These are phyloP conservation scores for Drepanosiphum platanoidis DNA, from an alignment of 2,888 invertebrate species.

Conservation along the genomic window DNA sequence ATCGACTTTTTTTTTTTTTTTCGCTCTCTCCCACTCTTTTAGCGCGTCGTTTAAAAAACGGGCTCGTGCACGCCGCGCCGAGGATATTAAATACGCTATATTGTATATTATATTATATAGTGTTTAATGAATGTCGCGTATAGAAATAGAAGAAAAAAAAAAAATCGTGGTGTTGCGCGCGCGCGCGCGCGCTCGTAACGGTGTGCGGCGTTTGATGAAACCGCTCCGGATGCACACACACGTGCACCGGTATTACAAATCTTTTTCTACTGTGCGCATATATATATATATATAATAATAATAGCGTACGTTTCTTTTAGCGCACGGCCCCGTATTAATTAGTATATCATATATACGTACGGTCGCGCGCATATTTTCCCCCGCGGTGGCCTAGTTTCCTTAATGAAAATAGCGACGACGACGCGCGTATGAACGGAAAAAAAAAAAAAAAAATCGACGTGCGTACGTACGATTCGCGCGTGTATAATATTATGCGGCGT, in stretches of 20 bases:
- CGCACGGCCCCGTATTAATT: slow-evolving; percentile 46
- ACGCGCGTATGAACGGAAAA: too few relatives aligned
- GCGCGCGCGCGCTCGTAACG: background rate
- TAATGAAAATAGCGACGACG: slow-evolving; percentile 30
- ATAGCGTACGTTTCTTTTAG: slow-evolving; percentile 11
- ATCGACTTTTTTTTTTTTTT: background rate
- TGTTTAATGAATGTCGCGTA: slow-evolving; percentile 2
- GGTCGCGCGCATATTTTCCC: background rate
- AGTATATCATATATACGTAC: slow-evolving; percentile 18
- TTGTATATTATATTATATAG: background rate
- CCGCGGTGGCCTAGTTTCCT: slow-evolving; percentile 43
- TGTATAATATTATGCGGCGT: slow-evolving; percentile 7
- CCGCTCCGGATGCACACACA: slow-evolving; percentile 19
- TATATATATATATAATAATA: background rate
- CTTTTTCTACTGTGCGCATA: background rate
- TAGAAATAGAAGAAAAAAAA: slow-evolving; percentile 6
- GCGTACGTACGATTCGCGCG: background rate
- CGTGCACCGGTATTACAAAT: slow-evolving; percentile 9
- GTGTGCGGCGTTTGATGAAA: slow-evolving; percentile 12
- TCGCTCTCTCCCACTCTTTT: too few relatives aligned
- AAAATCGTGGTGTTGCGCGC: background rate
- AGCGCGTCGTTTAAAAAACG: background rate
- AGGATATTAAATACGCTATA: background rate
- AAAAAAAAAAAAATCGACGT: slow-evolving; percentile 18
- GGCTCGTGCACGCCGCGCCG: background rate